These are phyloP conservation scores for Anguilla anguilla DNA, from an alignment of 2,797 vertebrate genomes.

Conservation along the genomic window DNA sequence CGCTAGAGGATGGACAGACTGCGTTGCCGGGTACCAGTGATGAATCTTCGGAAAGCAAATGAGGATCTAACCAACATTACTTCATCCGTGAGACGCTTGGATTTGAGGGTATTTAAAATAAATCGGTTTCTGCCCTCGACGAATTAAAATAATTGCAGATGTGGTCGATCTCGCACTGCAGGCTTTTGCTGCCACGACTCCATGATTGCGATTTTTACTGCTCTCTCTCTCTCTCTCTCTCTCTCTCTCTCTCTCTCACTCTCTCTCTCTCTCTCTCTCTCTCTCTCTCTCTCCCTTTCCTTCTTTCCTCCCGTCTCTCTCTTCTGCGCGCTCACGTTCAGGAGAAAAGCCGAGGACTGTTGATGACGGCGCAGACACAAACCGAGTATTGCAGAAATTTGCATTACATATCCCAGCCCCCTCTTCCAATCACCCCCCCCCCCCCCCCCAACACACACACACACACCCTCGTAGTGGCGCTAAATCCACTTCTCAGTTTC, in stretches of 20 bases:
- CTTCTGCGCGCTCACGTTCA: conserved; percentile 42
- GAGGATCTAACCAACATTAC: conserved; percentile 41
- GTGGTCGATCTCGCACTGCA: conserved; percentile 25
- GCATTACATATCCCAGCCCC: conserved; percentile 26
- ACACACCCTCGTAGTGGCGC: neutral
- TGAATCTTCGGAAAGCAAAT: conserved; percentile 42
- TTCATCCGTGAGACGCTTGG: conserved; percentile 41
- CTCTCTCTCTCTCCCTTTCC: conserved; percentile 17
- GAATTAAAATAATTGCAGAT: conserved; percentile 28
- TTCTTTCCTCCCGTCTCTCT: conserved; percentile 32
- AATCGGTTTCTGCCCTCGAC: conserved; percentile 9
- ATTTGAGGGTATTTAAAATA: conserved; percentile 22
- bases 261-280: conserved; percentile 8
- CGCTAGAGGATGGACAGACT: conserved; percentile 35
- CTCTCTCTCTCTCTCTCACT: conserved; percentile 9
- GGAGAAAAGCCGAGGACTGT: conserved; percentile 36
- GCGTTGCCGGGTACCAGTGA: conserved; percentile 43
- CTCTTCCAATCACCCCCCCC: neutral
- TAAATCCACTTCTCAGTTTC: neutral
- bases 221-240: conserved; percentile 23
- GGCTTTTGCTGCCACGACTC: conserved; percentile 31
- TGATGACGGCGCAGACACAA: conserved; percentile 49
- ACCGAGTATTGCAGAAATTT: conserved; percentile 46
- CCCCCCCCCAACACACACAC: neutral
- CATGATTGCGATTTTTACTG: conserved; percentile 34